A percentile compares a stretch with the other conserved stretches of the same genome.
Conservation (phyloP, 2,113 vertebrate genomes). For the Cochlearius cochlearius region DNA sequence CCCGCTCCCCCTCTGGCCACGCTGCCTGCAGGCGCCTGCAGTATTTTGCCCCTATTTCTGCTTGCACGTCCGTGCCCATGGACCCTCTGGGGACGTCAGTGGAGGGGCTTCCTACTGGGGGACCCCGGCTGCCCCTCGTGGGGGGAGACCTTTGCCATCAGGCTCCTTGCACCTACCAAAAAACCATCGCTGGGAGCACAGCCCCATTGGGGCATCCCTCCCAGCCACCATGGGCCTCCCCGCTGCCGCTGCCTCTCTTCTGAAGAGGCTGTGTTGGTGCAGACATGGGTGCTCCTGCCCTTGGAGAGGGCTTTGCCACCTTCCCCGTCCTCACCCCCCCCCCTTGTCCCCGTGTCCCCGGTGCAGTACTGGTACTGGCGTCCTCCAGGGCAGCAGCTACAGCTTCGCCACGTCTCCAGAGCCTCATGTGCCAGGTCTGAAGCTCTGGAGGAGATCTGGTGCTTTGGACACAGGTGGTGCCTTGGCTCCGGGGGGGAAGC, state of each 20-base stretch:
- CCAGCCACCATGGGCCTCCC: background rate
- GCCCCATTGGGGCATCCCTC: background rate
- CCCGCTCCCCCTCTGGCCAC: fast-evolving
- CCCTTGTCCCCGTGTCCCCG: background rate
- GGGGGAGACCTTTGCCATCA: fast-evolving
- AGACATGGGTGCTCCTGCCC: background rate
- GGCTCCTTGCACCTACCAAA: background rate
- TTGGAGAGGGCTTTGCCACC: background rate
- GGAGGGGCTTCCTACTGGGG: background rate
- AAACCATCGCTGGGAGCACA: background rate
- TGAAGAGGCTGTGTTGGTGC: background rate
- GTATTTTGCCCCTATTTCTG: background rate
- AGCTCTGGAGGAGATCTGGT: fast-evolving
- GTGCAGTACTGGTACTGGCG: background rate
- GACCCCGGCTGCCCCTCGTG: fast-evolving
- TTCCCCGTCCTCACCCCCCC: background rate
- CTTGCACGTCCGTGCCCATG: fast-evolving
- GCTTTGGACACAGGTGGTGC: background rate
- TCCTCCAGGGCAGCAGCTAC: background rate
- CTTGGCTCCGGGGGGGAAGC: background rate
- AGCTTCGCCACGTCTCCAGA: background rate
- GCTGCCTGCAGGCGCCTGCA: background rate
- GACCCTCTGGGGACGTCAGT: background rate
- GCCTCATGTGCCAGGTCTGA: fast-evolving
- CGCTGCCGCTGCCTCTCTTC: fast-evolving